phyloP scores from a whole-genome alignment of 2,888 invertebrate species.

The Rugalucina vietnamica region DNA sequence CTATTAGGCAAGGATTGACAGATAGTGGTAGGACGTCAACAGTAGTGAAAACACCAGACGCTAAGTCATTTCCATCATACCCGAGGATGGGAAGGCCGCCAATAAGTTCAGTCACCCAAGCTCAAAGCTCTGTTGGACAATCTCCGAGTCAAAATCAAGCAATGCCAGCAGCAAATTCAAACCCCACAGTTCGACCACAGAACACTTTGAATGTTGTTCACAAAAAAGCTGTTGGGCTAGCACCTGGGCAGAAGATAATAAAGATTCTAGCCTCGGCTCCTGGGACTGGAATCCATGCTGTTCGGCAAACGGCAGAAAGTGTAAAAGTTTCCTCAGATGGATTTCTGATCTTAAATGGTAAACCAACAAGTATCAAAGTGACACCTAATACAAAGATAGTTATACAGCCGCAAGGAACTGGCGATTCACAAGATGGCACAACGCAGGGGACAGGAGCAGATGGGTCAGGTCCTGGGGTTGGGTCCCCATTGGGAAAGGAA shows the following conservation, averaged over 20 bases:
- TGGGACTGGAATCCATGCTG: constrained; percentile 32
- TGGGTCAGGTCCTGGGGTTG: background rate
- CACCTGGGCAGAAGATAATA: background rate
- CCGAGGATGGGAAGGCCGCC: background rate
- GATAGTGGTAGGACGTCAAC: background rate
- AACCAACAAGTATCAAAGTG: constrained; percentile 56
- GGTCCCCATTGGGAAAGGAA: constrained; percentile 18
- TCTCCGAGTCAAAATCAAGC: background rate
- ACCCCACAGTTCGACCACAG: background rate
- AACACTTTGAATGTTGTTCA: background rate
- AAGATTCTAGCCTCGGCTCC: constrained; percentile 36
- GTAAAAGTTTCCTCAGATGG: constrained; percentile 59
- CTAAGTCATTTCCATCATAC: background rate
- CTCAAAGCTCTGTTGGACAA: background rate
- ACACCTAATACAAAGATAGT: constrained; percentile 61
- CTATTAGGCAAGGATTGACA: no score
- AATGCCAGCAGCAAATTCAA: background rate
- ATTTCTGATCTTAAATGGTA: constrained; percentile 56
- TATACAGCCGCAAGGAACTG: constrained; percentile 52
- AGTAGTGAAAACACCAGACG: background rate
- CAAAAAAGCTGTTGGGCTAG: background rate
- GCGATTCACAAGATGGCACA: background rate
- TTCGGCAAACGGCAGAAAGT: constrained; percentile 54
- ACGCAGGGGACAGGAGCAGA: background rate
- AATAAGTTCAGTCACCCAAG: background rate